Evolutionary conservation across 35 echinoderm and acorn worm genomes (phyloP).

Genomic region (Anneissia japonica): DNA sequence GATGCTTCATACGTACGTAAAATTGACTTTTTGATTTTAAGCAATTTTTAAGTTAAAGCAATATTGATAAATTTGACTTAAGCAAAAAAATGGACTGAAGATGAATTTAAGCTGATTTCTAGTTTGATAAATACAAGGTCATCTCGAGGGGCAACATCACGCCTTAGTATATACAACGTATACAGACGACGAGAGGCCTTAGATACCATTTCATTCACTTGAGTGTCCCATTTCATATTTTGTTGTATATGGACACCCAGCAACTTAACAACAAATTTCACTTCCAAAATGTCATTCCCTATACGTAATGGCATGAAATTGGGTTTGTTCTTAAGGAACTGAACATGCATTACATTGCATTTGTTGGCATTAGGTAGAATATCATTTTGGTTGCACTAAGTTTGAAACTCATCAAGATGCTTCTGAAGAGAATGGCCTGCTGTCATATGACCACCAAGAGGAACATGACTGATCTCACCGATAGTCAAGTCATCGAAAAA

Average conservation of each 20-base stretch:
- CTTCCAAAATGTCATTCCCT: background rate
- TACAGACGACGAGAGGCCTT: background rate
- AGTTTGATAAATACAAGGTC: background rate
- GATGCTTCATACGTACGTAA: too few species aligned
- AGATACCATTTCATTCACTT: background rate
- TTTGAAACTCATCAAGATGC: background rate
- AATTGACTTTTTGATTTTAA: too few species aligned
- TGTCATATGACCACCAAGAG: background rate
- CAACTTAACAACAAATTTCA: background rate
- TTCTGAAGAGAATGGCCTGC: background rate
- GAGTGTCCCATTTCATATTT: background rate
- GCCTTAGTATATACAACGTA: background rate
- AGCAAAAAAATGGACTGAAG: too few species aligned
- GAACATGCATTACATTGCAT: background rate
- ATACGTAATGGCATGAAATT: background rate
- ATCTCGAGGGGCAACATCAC: background rate
- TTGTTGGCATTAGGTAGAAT: slow-evolving; percentile 8
- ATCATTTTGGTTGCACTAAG: slow-evolving; percentile 3
- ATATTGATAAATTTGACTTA: too few species aligned
- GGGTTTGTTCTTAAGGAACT: background rate
- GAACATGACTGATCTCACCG: background rate
- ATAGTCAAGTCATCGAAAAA: background rate
- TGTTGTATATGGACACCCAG: slow-evolving; percentile 2
- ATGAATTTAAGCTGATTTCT: too few species aligned
- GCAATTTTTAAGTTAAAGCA: too few species aligned